phyloP scores from a whole-genome alignment of 2,797 vertebrate genomes.

The Cryptoblepharus egeriae region DNA sequence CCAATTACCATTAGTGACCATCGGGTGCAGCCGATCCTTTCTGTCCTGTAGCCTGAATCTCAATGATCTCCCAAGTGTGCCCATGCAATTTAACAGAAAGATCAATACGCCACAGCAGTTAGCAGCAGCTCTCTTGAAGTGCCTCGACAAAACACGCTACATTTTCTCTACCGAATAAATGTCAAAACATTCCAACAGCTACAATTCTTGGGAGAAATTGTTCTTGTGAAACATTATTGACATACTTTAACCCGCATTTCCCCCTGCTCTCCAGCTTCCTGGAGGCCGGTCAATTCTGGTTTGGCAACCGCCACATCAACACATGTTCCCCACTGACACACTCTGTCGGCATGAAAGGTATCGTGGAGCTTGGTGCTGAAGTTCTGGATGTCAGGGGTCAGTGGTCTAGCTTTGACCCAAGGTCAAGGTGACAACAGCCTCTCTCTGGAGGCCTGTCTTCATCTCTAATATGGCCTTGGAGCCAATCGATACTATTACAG shows the following conservation, averaged over 20 bases:
- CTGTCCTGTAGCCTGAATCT: constrained; percentile 86
- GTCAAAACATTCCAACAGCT: constrained; percentile 87
- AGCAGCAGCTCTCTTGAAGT: constrained; percentile 88
- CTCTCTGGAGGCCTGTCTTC: constrained; percentile 82
- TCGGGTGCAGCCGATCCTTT: constrained; percentile 80
- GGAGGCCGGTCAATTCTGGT: constrained; percentile 90
- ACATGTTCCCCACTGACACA: constrained; percentile 73
- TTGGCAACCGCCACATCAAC: constrained; percentile 82
- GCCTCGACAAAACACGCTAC: constrained; percentile 82
- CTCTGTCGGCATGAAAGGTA: constrained; percentile 74
- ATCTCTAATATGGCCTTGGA: constrained; percentile 86
- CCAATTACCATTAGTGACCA: constrained; percentile 96
- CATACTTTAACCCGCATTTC: constrained; percentile 93
- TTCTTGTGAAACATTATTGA: constrained; percentile 97
- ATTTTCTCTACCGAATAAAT: constrained; percentile 86
- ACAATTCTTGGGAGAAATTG: constrained; percentile 89
- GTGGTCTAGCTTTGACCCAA: constrained; percentile 83
- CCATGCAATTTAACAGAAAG: constrained; percentile 91
- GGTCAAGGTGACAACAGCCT: constrained; percentile 90
- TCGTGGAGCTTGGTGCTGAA: constrained; percentile 67
- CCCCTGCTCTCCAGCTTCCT: constrained; percentile 80
- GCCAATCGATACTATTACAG: constrained; percentile 89
- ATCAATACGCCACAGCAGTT: constrained; percentile 92
- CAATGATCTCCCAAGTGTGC: constrained; percentile 87
- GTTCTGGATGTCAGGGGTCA: constrained; percentile 79